Conservation (phyloP, 2,797 vertebrate species). For the Valencia hispanica region DNA sequence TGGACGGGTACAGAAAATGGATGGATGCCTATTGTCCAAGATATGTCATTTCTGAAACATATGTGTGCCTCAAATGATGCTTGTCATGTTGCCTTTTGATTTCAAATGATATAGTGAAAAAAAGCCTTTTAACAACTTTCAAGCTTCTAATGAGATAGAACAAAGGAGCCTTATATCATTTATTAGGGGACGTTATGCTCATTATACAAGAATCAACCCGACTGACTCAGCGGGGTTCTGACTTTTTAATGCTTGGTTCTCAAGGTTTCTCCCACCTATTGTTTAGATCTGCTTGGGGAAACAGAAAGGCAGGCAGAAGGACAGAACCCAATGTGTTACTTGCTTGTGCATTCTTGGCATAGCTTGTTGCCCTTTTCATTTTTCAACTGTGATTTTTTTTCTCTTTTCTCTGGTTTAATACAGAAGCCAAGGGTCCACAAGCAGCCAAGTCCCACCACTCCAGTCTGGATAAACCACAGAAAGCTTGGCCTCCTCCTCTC, state of each 20-base stretch:
- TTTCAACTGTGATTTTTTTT: conserved; percentile 76
- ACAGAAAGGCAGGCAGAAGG: conserved; percentile 71
- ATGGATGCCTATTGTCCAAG: neutral
- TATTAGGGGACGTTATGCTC: conserved; percentile 18
- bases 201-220: conserved; percentile 22
- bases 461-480: conserved; percentile 78
- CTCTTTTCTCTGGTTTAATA: conserved; percentile 62
- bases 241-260: conserved; percentile 34
- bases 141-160: conserved; percentile 4
- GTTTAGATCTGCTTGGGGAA: conserved; percentile 67
- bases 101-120: neutral
- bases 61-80: neutral
- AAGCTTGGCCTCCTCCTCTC: conserved; percentile 68
- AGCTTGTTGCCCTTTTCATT: conserved; percentile 79
- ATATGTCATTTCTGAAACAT: neutral
- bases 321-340: conserved; percentile 81
- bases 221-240: conserved; percentile 40
- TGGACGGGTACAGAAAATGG: too few relatives aligned
- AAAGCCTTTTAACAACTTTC: neutral
- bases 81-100: conserved; percentile 5
- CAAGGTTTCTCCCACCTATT: conserved; percentile 65
- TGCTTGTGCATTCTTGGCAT: conserved; percentile 85
- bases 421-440: conserved; percentile 78
- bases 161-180: conserved; percentile 1
- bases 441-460: conserved; percentile 82